Evolutionary conservation across 2,113 vertebrate genomes (phyloP).

Genomic region (Sporophila hypoxantha): DNA sequence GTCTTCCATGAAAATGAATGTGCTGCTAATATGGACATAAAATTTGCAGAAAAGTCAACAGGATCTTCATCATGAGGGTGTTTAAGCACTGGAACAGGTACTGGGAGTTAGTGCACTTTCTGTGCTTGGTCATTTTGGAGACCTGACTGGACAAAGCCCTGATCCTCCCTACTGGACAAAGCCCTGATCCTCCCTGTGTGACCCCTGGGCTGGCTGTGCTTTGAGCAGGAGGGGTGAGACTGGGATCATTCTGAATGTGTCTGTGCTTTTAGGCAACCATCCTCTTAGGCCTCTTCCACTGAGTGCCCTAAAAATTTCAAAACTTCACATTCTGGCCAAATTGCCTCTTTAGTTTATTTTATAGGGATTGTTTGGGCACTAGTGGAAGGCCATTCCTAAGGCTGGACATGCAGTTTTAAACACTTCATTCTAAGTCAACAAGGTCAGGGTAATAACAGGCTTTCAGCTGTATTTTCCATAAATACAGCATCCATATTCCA

Average conservation of each 20-base stretch:
- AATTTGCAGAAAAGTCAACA: not conserved
- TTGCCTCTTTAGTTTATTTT: not conserved
- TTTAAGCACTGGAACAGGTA: not conserved
- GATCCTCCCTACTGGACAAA: not conserved
- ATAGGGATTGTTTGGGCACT: not conserved
- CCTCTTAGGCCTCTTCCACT: not conserved
- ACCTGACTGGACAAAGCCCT: not conserved
- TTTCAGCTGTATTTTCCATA: not conserved
- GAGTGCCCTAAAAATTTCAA: not conserved
- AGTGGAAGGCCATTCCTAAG: not conserved
- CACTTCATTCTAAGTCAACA: not conserved
- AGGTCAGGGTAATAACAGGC: not conserved
- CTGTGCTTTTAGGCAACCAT: not conserved
- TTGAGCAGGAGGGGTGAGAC: not conserved
- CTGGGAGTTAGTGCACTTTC: not conserved
- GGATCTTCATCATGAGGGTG: not conserved
- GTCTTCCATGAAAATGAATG: not conserved
- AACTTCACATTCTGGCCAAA: not conserved
- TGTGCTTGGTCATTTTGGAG: not conserved
- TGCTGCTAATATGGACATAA: not conserved
- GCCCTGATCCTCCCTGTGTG: not conserved
- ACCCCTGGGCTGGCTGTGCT: not conserved
- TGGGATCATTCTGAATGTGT: not conserved
- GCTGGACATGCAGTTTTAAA: not conserved
- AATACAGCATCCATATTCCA: not conserved